Base-by-base conservation (phyloP, 2,113 vertebrate genomes). In the Coregonus clupeaformis region DNA sequence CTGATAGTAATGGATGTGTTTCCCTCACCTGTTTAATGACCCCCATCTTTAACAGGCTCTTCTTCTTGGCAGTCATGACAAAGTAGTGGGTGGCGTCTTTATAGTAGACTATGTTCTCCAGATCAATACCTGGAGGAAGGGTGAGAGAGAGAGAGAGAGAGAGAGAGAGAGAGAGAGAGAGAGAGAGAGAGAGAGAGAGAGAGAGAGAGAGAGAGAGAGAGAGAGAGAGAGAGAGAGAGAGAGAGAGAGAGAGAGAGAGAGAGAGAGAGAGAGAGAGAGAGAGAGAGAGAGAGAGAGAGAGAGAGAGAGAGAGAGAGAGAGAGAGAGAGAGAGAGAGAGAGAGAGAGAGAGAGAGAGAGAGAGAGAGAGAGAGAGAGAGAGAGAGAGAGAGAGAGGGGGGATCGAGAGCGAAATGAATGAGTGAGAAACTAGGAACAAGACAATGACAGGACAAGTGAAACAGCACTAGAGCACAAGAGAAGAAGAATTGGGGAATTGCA, bases 51-150 rank as follows among this genome's bases (percentile, higher is more conserved):
- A 99, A 89, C 82, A 99, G 89, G 78, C 96, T 97, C 72, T 95
- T 94, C 84, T 97, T 99, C 89, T 97, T 98, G 89, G 97, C 97
- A n/a, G 97, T 99, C 97, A 99, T 98, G 84, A 98, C 97, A 18
- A 98, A 98, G 80, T 98, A 98, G 88, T 98, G 97, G 49, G 97
- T 98, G 80, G 96, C 96, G 0, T 97, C 97, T 90, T 96, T 99
- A 88, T 98, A 99, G 93, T 98, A 99, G 25, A 98, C 97, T 0
- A 99, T 99, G 87, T 99, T 99, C 82, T 98, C 97, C 87, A 98
- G 76, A 90, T 98, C 96, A 36, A 98, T 98, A 73, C 95, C 97
- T 98, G 88, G 52, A 84, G 65, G 0, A 24, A 64, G 16, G 27
- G 18, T 20, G 7, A 70, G 73, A 69, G 55, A 74, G 2, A 57